phyloP scores from a whole-genome alignment of 2,888 invertebrate genomes.

The Crepidodera aurea region DNA sequence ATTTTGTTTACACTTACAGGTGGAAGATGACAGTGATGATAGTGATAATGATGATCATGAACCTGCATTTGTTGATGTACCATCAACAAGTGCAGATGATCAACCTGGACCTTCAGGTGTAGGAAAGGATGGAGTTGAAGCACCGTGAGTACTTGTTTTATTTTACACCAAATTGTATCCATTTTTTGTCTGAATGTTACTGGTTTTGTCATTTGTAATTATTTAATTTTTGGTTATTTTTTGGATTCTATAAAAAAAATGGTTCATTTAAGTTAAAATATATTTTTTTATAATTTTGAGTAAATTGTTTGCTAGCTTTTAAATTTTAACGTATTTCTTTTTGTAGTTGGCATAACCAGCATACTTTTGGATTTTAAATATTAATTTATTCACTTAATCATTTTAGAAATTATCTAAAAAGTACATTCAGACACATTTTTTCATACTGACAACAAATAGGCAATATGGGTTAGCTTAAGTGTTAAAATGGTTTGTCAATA shows the following conservation, averaged over 20 bases:
- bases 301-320: conserved; percentile 1
- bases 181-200: conserved; percentile 44
- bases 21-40: conserved; percentile 57
- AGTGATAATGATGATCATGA: conserved; percentile 53
- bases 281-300: conserved; percentile 10
- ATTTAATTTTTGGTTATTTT: too few species aligned
- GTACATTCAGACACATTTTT: conserved; percentile 35
- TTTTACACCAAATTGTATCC: conserved; percentile 41
- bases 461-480: conserved; percentile 20
- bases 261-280: background rate
- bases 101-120: conserved; percentile 61
- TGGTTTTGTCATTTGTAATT: conserved; percentile 39
- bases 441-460: conserved; percentile 30
- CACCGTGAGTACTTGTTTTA: conserved; percentile 61
- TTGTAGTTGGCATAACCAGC: conserved; percentile 36
- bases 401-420: conserved; percentile 8
- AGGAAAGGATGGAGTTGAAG: conserved; percentile 54
- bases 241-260: too few species aligned
- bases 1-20: too few species aligned
- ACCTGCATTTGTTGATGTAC: conserved; percentile 53
- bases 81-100: conserved; percentile 56
- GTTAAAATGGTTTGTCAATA: background rate
- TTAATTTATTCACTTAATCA: background rate
- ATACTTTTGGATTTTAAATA: background rate
- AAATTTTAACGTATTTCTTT: conserved; percentile 1